Evolutionary conservation across 2,113 vertebrate species (phyloP).

Genomic region (Noturus placidus): DNA sequence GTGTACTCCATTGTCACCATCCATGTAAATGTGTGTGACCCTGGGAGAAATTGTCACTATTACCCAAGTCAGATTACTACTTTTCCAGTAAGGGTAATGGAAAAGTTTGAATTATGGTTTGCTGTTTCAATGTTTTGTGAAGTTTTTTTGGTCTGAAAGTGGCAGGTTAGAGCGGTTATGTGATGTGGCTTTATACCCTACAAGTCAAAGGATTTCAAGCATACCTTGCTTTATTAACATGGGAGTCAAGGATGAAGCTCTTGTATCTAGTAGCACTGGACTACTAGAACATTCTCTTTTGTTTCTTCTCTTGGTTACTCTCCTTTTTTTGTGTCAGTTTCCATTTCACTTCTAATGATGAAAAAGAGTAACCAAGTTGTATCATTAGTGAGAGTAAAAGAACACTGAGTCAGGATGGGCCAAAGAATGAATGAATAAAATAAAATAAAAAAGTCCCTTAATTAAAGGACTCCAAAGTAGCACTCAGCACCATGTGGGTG

Average conservation of each 20-base stretch:
- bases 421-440: not conserved
- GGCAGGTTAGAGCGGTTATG: not conserved
- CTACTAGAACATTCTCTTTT: not conserved
- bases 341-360: not conserved
- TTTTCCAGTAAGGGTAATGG: not conserved
- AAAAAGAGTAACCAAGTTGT: not conserved
- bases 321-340: not conserved
- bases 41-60: slow-evolving; percentile 8
- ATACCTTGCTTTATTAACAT: not conserved
- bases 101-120: not conserved
- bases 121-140: not conserved
- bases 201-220: not conserved
- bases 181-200: not conserved
- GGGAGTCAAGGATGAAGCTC: not conserved
- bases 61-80: not conserved
- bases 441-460: not conserved
- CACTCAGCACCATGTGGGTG: not conserved
- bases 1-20: not conserved
- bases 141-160: not conserved
- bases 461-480: not conserved
- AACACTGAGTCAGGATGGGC: not conserved
- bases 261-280: not conserved
- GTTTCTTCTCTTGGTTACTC: slow-evolving; percentile 5
- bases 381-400: not conserved
- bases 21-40: not conserved